Percentiles rank a stretch among this genome's conserved stretches.
Evolutionary conservation across 1,140 invertebrate genomes (phyloP).

Genomic region (Ctenoplectra terminalis): DNA sequence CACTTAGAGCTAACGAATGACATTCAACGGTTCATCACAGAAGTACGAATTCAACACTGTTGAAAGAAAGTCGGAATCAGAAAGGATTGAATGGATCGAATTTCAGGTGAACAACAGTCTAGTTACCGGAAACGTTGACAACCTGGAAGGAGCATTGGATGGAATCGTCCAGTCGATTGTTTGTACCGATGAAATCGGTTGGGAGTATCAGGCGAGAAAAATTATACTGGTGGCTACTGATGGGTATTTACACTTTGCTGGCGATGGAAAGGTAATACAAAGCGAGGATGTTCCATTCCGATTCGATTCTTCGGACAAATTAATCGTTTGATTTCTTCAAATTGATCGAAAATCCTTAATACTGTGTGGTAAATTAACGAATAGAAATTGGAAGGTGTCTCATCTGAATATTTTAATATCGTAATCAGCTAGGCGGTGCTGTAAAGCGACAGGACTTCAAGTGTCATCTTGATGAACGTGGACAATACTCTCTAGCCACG

Average conservation of each 20-base stretch:
- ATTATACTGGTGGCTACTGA: conserved; percentile 86
- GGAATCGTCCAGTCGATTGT: conserved; percentile 84
- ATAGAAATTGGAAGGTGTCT: no score
- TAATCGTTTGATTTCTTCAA: no score
- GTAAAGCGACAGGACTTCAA: conserved; percentile 67
- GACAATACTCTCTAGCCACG: conserved; percentile 63
- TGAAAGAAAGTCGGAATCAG: background rate
- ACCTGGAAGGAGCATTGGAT: conserved; percentile 85
- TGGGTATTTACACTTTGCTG: conserved; percentile 86
- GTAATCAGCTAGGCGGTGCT: conserved; percentile 63
- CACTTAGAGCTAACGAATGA: conserved; percentile 78
- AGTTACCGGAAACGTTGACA: conserved; percentile 84
- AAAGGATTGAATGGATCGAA: conserved; percentile 15
- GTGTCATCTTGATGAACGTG: conserved; percentile 66
- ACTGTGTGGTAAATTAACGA: no score
- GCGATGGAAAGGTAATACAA: conserved; percentile 83
- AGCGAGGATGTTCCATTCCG: no score
- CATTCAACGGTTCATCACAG: conserved; percentile 73
- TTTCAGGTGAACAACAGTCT: conserved; percentile 66
- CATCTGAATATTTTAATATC: no score
- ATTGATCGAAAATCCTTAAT: no score
- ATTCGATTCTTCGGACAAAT: no score
- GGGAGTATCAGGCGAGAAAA: conserved; percentile 84
- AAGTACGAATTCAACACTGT: conserved; percentile 46
- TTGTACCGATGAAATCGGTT: conserved; percentile 84